phyloP scores from a whole-genome alignment of 2,113 vertebrate genomes.

The Caracal caracal region DNA sequence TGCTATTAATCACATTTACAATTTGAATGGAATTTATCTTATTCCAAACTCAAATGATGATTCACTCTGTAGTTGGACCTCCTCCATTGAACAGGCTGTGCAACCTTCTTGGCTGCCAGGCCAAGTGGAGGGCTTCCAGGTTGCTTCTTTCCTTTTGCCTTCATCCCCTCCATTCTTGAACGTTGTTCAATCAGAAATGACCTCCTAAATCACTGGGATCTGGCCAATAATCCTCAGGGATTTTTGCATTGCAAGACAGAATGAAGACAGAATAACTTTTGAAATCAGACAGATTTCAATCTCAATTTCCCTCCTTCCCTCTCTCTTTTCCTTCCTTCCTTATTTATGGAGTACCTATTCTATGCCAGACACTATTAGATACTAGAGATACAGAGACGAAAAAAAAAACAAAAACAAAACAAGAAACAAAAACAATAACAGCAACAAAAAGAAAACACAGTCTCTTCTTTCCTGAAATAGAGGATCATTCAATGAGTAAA shows the following conservation, averaged over 20 bases:
- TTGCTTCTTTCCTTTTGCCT: not conserved
- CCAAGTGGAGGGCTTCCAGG: not conserved
- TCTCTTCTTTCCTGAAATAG: not conserved
- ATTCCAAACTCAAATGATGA: not conserved
- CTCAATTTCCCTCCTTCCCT: not conserved
- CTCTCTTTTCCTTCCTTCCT: not conserved
- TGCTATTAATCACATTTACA: not conserved
- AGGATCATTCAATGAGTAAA: not conserved
- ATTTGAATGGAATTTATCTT: not conserved
- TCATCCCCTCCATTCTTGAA: not conserved
- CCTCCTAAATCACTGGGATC: not conserved
- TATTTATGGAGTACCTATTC: not conserved
- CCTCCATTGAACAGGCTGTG: not conserved
- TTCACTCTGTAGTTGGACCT: not conserved
- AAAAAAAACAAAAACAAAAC: not conserved
- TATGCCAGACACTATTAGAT: not conserved
- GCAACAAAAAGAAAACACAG: not conserved
- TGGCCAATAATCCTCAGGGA: not conserved
- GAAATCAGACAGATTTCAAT: not conserved
- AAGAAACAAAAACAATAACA: no score
- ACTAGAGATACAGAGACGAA: not conserved
- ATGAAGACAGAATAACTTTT: not conserved
- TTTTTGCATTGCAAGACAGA: not conserved
- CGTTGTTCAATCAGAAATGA: not conserved
- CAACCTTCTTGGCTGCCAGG: not conserved